A percentile compares a stretch with the other conserved stretches of the same genome.
Evolutionary conservation across 2,797 vertebrate genomes (phyloP).

Genomic region (Schizopygopsis pylzovi): DNA sequence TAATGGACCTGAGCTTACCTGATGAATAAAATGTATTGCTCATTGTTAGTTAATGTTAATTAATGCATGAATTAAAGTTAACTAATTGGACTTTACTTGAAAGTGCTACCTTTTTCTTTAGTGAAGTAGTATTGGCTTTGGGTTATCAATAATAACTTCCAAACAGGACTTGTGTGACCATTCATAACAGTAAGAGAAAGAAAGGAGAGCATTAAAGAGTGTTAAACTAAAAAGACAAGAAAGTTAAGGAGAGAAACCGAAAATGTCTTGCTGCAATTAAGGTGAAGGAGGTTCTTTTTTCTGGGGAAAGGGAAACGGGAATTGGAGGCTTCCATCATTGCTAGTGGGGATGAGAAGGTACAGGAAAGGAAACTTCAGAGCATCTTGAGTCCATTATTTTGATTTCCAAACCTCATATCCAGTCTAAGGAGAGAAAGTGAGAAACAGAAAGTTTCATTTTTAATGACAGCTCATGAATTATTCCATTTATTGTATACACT

Average conservation of each 20-base stretch:
- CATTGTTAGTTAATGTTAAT: neutral
- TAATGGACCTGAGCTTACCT: neutral
- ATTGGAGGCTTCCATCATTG: slow-evolving; percentile 35
- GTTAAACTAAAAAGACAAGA: neutral
- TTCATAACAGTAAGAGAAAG: neutral
- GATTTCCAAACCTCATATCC: slow-evolving; percentile 96
- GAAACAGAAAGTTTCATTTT: slow-evolving; percentile 93
- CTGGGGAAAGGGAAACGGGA: slow-evolving; percentile 65
- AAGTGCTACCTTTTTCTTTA: too few species aligned
- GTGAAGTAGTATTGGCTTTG: neutral
- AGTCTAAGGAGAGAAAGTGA: slow-evolving; percentile 93
- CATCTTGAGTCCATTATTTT: slow-evolving; percentile 98
- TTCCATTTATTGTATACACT: slow-evolving; percentile 99
- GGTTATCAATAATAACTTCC: neutral
- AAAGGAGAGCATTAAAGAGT: slow-evolving; percentile 51
- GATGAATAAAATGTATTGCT: too few species aligned
- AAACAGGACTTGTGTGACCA: neutral
- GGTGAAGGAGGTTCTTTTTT: slow-evolving; percentile 70
- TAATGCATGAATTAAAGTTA: neutral
- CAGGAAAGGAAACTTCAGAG: slow-evolving; percentile 88
- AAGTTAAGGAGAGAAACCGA: slow-evolving; percentile 56
- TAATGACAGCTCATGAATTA: slow-evolving; percentile 99
- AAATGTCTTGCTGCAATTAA: slow-evolving; percentile 77
- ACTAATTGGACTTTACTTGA: neutral
- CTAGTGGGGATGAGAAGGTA: slow-evolving; percentile 43